These are phyloP conservation scores for Lepidurus arcticus DNA, from an alignment of 1,140 invertebrate genomes.

Conservation along the genomic window DNA sequence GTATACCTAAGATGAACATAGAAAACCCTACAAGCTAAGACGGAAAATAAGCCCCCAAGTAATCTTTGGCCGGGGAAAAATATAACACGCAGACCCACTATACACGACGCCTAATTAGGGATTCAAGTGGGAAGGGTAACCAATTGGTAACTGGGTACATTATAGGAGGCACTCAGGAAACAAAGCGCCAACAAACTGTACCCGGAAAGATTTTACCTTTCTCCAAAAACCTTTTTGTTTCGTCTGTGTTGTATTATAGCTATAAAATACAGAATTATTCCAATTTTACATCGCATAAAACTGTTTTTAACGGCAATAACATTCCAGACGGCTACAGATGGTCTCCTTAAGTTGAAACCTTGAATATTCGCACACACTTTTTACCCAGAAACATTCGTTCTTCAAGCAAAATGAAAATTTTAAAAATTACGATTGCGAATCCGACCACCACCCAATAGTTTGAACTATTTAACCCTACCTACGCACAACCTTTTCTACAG, in stretches of 20 bases:
- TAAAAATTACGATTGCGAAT: not conserved
- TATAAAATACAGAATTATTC: not conserved
- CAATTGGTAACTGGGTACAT: too few relatives aligned
- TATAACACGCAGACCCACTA: too few relatives aligned
- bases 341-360: not conserved
- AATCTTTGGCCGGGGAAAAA: too few relatives aligned
- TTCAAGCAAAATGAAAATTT: not conserved
- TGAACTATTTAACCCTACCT: not conserved
- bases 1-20: too few relatives aligned
- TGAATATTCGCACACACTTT: not conserved
- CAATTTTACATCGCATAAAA: not conserved
- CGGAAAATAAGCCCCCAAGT: too few relatives aligned
- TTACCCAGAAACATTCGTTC: not conserved
- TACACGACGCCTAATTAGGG: too few relatives aligned
- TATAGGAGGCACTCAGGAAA: too few relatives aligned
- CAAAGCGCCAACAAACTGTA: too few relatives aligned
- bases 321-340: not conserved
- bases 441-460: constrained; percentile 12
- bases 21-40: too few relatives aligned
- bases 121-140: too few relatives aligned
- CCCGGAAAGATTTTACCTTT: not conserved
- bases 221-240: not conserved
- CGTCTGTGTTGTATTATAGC: not conserved
- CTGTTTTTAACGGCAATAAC: not conserved
- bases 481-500: not conserved